Base-by-base conservation (phyloP, 2,888 invertebrate genomes). In the Therioaphis trifolii region DNA sequence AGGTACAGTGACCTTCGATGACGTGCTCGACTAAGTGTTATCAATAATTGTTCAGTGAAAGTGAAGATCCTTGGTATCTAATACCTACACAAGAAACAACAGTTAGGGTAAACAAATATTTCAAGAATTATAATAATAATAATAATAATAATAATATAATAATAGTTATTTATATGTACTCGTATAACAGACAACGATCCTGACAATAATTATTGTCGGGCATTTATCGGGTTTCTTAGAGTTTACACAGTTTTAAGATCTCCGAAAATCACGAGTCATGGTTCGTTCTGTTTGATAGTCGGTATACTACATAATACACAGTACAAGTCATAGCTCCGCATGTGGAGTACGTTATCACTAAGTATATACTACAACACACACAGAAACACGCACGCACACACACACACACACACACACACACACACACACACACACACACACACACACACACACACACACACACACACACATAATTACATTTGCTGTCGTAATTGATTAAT, bases 11-110 rank as follows among this genome's bases (percentile, higher is more conserved):
- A 68, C 77, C 77, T 68, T 78, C 49, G 14, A 18, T 24, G n/a
- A 68, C 27, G 49, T 24, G 24, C 66, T 78, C n/a, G 27, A 12
- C 43, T 46, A n/a, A 68, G 52, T 52, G 35, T 66, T 35, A 68
- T 52, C 52, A 78, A 68, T 78, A 74, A 72, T 68, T 52, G 66
- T 78, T 24, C 52, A 7, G 77, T 68, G 77, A 78, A 78, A 66
- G 77, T 68, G 77, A 68, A 77, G 66, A 78, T 78, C 77, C 77
- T 78, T 78, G 77, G 46, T 52, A 21, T 0, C 4, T 21, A 14
- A 4, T n/a, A 11, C n/a, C 0, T 14, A 21, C 43, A 27, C 15
- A 46, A 49, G n/a, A n/a, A n/a, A n/a, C n/a, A n/a, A n/a, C 21
- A 29, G 49, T 68, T 68, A 12, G 35, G 66, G 52, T 66, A 68